Evolutionary conservation across 1,140 invertebrate genomes (phyloP).

Genomic region (Drosophila nigrodunni): DNA sequence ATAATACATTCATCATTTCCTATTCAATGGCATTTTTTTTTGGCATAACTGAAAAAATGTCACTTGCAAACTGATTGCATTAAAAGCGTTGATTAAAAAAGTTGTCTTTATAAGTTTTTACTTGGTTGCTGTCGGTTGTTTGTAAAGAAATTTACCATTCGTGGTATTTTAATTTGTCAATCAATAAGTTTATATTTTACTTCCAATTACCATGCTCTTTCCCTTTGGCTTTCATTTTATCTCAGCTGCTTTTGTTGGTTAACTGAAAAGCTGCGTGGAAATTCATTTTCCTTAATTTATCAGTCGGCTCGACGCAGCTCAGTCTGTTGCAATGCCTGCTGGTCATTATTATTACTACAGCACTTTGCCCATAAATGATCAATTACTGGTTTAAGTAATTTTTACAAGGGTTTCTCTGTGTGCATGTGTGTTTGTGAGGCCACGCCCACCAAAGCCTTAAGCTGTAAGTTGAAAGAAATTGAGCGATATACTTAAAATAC

Average conservation of each 20-base stretch:
- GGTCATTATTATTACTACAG: slow-evolving; percentile 5
- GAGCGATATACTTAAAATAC: slow-evolving; percentile 4
- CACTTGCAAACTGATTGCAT: too few relatives aligned
- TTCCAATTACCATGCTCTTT: not conserved
- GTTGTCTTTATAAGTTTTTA: too few relatives aligned
- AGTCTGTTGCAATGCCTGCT: not conserved
- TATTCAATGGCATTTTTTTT: too few relatives aligned
- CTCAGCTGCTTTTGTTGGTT: not conserved
- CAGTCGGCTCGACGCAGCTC: not conserved
- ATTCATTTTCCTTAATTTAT: not conserved
- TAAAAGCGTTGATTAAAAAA: too few relatives aligned
- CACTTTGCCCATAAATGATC: slow-evolving; percentile 20
- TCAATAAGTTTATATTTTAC: too few relatives aligned
- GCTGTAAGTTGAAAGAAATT: slow-evolving; percentile 30
- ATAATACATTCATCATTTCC: too few relatives aligned
- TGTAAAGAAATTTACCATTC: too few relatives aligned
- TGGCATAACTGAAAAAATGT: too few relatives aligned
- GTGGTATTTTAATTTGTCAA: too few relatives aligned
- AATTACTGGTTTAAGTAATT: slow-evolving; percentile 33
- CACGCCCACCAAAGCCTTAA: not conserved
- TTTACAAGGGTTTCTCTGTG: not conserved
- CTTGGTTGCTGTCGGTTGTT: too few relatives aligned
- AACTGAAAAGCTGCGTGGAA: not conserved
- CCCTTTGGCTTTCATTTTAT: not conserved
- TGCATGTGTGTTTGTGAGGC: not conserved